Conservation (phyloP, 2,888 invertebrate species). For the Trachelus stipa region DNA sequence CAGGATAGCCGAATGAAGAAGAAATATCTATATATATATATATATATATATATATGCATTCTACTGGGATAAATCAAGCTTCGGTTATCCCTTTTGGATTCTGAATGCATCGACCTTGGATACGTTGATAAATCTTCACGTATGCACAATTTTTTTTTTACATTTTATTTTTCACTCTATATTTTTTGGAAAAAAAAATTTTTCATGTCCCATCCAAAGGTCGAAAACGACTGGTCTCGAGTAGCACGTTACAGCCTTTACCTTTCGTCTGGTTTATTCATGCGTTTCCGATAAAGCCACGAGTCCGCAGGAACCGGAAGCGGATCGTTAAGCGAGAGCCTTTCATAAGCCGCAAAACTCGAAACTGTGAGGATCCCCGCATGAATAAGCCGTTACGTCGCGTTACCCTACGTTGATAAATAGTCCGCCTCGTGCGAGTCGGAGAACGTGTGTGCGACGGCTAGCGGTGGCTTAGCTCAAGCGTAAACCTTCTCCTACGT, state of each 20-base stretch:
- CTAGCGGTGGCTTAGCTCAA: constrained; percentile 47
- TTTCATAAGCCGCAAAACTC: constrained; percentile 25
- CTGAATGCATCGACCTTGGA: not conserved
- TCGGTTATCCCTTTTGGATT: not conserved
- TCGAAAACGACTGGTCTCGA: not conserved
- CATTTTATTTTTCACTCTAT: not conserved
- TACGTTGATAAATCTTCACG: not conserved
- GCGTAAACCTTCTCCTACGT: constrained; percentile 35
- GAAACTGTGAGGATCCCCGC: constrained; percentile 28
- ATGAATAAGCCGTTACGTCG: constrained; percentile 62
- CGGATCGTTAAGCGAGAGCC: constrained; percentile 53
- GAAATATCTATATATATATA: not conserved
- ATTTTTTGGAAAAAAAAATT: not conserved
- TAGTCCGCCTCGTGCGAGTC: constrained; percentile 42
- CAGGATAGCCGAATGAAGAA: not conserved
- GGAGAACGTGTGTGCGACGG: constrained; percentile 48
- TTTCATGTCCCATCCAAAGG: not conserved
- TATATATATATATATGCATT: not conserved
- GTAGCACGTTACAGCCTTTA: not conserved
- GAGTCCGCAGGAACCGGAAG: constrained; percentile 29
- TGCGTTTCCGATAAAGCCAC: constrained; percentile 18
- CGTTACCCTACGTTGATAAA: constrained; percentile 57
- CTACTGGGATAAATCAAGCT: not conserved
- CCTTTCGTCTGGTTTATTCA: constrained; percentile 12
- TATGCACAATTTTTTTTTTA: not conserved